Base-by-base conservation (phyloP, 2,797 vertebrate species). In the Silurus aristotelis region DNA sequence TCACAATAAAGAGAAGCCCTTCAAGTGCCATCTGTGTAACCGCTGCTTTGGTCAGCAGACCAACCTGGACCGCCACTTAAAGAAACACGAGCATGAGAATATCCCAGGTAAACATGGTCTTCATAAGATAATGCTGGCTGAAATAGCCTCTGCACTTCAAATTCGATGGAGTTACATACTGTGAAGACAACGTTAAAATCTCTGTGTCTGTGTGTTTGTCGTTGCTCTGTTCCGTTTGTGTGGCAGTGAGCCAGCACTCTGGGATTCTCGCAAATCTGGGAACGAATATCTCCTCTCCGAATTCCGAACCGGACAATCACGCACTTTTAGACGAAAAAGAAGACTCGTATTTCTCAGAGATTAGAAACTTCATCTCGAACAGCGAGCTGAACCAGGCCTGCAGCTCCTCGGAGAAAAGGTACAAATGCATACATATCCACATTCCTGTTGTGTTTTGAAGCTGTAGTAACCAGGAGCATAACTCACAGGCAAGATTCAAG, bases 271-370 rank as follows among this genome's bases (percentile, higher is more conserved):
- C 97, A 55, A 99, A 97, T 94, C 94, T 98, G 91, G 97, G 97
- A 94, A 99, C 97, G 92, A 96, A 96, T 86, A 95, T 97, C 93
- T 98, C 97, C 90, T 99, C 98, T 87, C 98, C 98, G 55, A 97
- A 96, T 95, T 99, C 98, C 2, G 98, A 99, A 95, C 96, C 97
- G 64, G 98, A 99, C 96, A 97, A 98, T 97, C 98, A 98, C 92
- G 97, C 98, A 97, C 97, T 99, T 97, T 97, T 99, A 96, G 98
- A 99, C 0, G 98, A 99, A 95, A 99, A 99, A 93, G 98, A 99
- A 90, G 98, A 98, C 92, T 97, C 98, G 0, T 99, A 99, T 93
- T 99, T 99, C 96, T 99, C 98, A 1, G 98, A 99, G 96, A 99
- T 99, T 93, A 96, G 98, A 90, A 99, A 99, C 93, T 99, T 99